These are phyloP conservation scores for Catalaphyllia jardinei DNA, from an alignment of 64 coral and sea anemone species.

Conservation along the genomic window DNA sequence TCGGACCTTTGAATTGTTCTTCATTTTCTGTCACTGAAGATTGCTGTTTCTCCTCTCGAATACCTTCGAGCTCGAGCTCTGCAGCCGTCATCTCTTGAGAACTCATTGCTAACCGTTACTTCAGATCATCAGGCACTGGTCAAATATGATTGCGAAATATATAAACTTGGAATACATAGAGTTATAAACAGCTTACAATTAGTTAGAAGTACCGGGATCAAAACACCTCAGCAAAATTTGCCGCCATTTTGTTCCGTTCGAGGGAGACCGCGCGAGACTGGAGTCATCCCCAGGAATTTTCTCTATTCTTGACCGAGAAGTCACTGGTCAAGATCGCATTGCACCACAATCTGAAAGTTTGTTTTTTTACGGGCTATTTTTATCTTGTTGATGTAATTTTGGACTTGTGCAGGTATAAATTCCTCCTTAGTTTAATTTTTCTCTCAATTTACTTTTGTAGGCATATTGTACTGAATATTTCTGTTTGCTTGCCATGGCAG, in stretches of 20 bases:
- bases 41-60: neutral
- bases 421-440: neutral
- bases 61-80: neutral
- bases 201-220: neutral
- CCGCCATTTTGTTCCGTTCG: neutral
- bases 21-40: slow-evolving; percentile 21
- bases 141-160: neutral
- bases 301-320: neutral
- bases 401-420: neutral
- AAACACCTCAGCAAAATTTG: neutral
- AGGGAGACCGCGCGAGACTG: slow-evolving; percentile 4
- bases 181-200: neutral
- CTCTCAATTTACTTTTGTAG: neutral
- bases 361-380: neutral
- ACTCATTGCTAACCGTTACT: neutral
- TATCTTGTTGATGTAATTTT: neutral
- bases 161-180: neutral
- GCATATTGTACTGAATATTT: neutral
- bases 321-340: no score
- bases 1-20: slow-evolving; percentile 44
- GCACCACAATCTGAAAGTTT: slow-evolving; percentile 23
- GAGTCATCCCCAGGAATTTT: neutral
- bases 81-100: neutral
- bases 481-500: slow-evolving; percentile 7
- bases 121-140: no score